Percentiles rank a stretch among this genome's conserved stretches.
These are phyloP conservation scores for Noctua comes DNA, from an alignment of 2,888 invertebrate genomes.

Conservation along the genomic window DNA sequence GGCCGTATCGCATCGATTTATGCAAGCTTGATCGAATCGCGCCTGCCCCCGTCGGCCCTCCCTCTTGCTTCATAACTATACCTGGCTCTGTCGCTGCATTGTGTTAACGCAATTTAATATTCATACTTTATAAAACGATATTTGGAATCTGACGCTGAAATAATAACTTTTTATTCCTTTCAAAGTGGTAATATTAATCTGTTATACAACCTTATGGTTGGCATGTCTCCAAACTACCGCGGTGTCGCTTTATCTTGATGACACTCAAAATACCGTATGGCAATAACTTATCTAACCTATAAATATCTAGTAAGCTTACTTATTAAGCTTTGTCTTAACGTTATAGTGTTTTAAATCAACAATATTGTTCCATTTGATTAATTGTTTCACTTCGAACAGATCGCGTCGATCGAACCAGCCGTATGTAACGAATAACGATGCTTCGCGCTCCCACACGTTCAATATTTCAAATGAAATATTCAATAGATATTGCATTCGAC, in stretches of 20 bases:
- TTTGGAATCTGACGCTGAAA: slow-evolving; percentile 31
- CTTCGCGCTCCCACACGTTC: slow-evolving; percentile 69
- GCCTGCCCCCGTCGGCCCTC: slow-evolving; percentile 72
- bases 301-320: slow-evolving; percentile 1
- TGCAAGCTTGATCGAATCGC: slow-evolving; percentile 88
- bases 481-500: slow-evolving; percentile 78
- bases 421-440: slow-evolving; percentile 62
- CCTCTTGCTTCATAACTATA: slow-evolving; percentile 77
- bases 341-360: slow-evolving; percentile 62
- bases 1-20: slow-evolving; percentile 89
- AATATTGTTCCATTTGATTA: slow-evolving; percentile 67
- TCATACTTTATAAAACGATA: slow-evolving; percentile 53
- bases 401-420: slow-evolving; percentile 48
- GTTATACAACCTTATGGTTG: slow-evolving; percentile 28
- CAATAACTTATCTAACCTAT: slow-evolving; percentile 7
- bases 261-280: slow-evolving; percentile 10
- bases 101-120: slow-evolving; percentile 64
- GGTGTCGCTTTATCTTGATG: slow-evolving; percentile 21
- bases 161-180: slow-evolving; percentile 48
- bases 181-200: slow-evolving; percentile 50
- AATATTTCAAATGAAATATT: slow-evolving; percentile 84
- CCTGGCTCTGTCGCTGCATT: slow-evolving; percentile 76
- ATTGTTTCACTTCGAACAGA: slow-evolving; percentile 64
- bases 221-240: slow-evolving; percentile 14
- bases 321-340: not conserved